These are phyloP conservation scores for Falco rusticolus DNA, from an alignment of 2,797 vertebrate genomes.

Conservation along the genomic window DNA sequence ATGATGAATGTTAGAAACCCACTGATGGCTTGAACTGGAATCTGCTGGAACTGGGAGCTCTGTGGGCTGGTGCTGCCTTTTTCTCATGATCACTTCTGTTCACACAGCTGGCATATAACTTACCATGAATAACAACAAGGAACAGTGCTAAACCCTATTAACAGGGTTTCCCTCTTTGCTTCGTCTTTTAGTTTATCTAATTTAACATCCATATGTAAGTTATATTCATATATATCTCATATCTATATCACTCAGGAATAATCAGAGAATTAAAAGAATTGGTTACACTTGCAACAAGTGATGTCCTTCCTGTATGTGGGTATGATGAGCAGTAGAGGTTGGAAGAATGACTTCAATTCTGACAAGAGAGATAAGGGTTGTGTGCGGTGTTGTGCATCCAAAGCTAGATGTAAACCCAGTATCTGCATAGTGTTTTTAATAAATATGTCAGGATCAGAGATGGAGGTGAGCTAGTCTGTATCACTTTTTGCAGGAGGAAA, in stretches of 20 bases:
- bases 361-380: not conserved
- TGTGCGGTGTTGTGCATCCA: not conserved
- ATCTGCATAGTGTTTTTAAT: not conserved
- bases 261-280: not conserved
- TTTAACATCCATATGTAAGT: not conserved
- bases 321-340: not conserved
- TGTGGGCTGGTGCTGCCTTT: not conserved
- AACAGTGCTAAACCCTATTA: not conserved
- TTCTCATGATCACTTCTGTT: not conserved
- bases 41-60: not conserved
- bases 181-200: not conserved
- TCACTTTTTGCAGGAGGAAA: not conserved
- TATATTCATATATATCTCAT: accelerated
- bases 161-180: not conserved
- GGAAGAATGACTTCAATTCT: not conserved
- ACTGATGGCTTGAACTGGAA: not conserved
- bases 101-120: not conserved
- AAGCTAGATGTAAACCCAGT: not conserved
- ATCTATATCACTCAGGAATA: not conserved
- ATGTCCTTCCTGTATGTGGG: not conserved
- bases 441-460: not conserved
- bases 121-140: not conserved
- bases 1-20: not conserved
- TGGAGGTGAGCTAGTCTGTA: not conserved
- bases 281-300: not conserved